Evolutionary conservation across 2,888 invertebrate species (phyloP).

Genomic region (Hipparchia semele): DNA sequence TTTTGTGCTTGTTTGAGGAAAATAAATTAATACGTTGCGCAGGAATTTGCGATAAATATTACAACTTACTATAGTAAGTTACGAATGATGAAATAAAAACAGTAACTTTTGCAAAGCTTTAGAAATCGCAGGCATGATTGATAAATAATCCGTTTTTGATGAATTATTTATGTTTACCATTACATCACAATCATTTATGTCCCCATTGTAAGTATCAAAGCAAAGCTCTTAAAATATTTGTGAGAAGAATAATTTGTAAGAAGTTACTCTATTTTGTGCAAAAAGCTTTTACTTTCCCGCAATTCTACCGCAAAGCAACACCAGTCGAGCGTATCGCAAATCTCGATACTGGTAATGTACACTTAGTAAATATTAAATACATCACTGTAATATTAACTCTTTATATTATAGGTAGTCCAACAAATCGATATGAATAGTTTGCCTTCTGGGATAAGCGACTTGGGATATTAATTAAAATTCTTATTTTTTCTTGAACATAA

Average conservation of each 20-base stretch:
- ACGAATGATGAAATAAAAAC: too few species aligned
- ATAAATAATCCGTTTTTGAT: too few species aligned
- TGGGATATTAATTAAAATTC: too few species aligned
- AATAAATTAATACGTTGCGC: background rate
- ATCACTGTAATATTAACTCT: background rate
- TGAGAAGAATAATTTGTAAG: too few species aligned
- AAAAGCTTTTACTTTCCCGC: constrained; percentile 1
- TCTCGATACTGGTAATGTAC: background rate
- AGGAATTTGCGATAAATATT: background rate
- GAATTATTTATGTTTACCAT: too few species aligned
- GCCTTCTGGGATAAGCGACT: background rate
- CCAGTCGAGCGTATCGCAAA: background rate
- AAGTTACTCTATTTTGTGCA: background rate
- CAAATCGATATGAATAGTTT: background rate
- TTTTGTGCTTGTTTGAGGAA: background rate
- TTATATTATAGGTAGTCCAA: background rate
- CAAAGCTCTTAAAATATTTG: too few species aligned
- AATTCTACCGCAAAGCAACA: background rate
- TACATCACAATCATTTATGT: too few species aligned
- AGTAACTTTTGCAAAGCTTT: too few species aligned
- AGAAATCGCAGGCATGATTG: too few species aligned
- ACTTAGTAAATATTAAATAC: background rate
- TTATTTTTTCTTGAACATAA: too few species aligned
- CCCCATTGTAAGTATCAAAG: too few species aligned
- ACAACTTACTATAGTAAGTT: background rate